Evolutionary conservation across 2,888 invertebrate genomes (phyloP).

Genomic region (Poecilus cupreus): DNA sequence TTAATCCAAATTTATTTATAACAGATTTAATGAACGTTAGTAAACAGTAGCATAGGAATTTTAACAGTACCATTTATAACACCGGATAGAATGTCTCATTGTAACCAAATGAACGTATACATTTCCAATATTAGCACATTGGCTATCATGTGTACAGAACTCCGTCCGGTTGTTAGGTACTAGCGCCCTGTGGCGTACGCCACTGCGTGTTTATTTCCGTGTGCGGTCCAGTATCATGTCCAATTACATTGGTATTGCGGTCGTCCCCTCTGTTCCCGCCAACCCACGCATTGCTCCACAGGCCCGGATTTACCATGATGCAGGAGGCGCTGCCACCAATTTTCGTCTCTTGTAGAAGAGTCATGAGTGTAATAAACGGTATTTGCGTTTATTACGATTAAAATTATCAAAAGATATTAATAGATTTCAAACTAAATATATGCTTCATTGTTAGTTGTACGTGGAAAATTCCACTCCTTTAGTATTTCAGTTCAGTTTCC

Average conservation of each 20-base stretch:
- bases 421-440: too few species aligned
- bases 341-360: too few species aligned
- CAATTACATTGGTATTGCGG: conserved; percentile 42
- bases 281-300: neutral
- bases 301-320: too few species aligned
- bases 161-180: neutral
- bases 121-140: neutral
- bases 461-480: too few species aligned
- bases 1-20: too few species aligned
- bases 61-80: neutral
- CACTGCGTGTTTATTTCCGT: conserved; percentile 22
- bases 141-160: neutral
- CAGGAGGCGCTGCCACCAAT: too few species aligned
- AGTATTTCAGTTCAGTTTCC: too few species aligned
- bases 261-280: neutral
- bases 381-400: too few species aligned
- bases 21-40: neutral
- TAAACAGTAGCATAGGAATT: neutral
- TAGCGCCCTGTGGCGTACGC: neutral
- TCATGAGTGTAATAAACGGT: too few species aligned
- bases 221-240: conserved; percentile 29
- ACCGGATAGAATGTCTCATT: neutral
- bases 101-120: neutral
- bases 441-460: too few species aligned
- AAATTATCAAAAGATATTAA: too few species aligned